Evolutionary conservation across 2,888 invertebrate species (phyloP).

Genomic region (Eulithis testata): DNA sequence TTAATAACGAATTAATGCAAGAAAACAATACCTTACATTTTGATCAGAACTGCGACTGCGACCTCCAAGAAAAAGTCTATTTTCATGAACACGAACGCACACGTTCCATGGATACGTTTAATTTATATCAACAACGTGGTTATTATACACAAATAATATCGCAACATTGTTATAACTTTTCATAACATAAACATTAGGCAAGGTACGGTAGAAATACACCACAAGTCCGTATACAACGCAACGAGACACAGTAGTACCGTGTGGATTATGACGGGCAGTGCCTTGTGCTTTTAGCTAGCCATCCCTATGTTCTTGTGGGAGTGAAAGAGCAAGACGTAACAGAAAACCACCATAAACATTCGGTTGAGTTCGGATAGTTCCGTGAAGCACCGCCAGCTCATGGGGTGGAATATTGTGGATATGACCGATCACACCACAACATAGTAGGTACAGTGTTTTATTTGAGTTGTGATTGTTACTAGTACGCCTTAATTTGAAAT

Average conservation of each 20-base stretch:
- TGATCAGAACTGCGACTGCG: conserved; percentile 34
- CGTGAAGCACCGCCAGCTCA: conserved; percentile 60
- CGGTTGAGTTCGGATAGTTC: conserved; percentile 68
- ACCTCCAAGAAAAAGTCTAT: conserved; percentile 45
- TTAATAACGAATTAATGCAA: neutral
- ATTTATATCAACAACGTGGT: conserved; percentile 50
- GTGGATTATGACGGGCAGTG: conserved; percentile 25
- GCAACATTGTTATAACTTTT: conserved; percentile 61
- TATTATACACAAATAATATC: conserved; percentile 62
- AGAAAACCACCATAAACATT: conserved; percentile 73
- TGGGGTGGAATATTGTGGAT: conserved; percentile 57
- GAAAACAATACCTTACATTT: conserved; percentile 48
- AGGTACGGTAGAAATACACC: conserved; percentile 41
- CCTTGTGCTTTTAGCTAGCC: conserved; percentile 55
- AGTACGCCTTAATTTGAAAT: too few relatives aligned
- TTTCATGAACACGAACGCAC: conserved; percentile 47
- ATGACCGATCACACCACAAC: conserved; percentile 2
- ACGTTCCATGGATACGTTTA: conserved; percentile 47
- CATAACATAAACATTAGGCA: conserved; percentile 58
- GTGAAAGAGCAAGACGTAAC: conserved; percentile 67
- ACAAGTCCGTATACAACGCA: conserved; percentile 31
- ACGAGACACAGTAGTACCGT: conserved; percentile 24
- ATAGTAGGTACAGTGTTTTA: neutral
- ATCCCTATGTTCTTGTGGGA: conserved; percentile 67
- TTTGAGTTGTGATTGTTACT: too few relatives aligned